Base-by-base conservation (phyloP, 2,888 invertebrate genomes). In the Rhagonycha fulva region DNA sequence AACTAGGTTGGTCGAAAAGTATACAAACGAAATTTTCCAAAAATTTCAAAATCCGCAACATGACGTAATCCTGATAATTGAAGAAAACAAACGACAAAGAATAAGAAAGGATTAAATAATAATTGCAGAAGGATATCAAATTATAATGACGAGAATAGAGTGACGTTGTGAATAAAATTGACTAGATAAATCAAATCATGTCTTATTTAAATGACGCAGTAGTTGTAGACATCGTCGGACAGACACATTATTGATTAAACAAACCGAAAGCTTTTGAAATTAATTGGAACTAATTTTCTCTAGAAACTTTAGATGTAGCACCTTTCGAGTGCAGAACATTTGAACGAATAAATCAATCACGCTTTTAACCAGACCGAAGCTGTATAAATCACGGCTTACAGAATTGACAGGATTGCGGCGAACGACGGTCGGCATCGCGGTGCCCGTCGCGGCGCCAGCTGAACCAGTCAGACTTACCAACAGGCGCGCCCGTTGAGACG, bases 281-380 rank as follows among this genome's bases (percentile, higher is more conserved):
- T 75, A 77, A 77, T 75, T 70, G 74, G 32, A 75, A 70, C 72
- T 77, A 77, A 72, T 77, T 77, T 63, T 74, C 67, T 71, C 66
- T 71, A 66, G 72, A 68, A 70, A 74, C 68, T 67, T 70, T 23
- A 69, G 63, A 72, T 71, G 74, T 63, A 74, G 71, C 74, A 76
- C 75, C 71, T 78, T 72, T 68, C 32, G 68, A 68, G 67, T 73
- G 71, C 60, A 74, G 72, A 74, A 67, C 78, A 76, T 75, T 77
- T 67, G 78, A 76, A 70, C 76, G 71, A 79, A 79, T 80, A 80
- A 80, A 80, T 79, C 80, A 80, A 79, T 77, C 78, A 76, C 72
- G 75, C 76, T 75, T 68, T 77, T 80, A 80, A 79, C 76, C 78
- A 78, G 79, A 73, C 74, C 66, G 75, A 76, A 78, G 73, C 76